phyloP scores from a whole-genome alignment of 2,888 invertebrate species.

The Parnassius mnemosyne region DNA sequence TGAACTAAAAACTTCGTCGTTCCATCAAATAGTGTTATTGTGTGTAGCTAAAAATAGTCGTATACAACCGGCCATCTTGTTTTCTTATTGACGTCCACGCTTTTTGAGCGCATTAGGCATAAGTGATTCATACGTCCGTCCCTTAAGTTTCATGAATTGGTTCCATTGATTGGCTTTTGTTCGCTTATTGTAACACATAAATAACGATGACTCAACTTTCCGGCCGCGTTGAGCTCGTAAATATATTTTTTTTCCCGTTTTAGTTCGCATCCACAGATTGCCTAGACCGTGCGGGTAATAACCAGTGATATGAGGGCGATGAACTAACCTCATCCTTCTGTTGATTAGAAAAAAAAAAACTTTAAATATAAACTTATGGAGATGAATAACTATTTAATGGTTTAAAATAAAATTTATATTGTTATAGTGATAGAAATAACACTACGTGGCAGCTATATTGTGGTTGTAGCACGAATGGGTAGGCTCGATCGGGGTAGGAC shows the following conservation, averaged over 20 bases:
- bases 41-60: no score
- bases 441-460: no score
- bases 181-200: slow-evolving; percentile 41
- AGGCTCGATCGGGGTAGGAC: no score
- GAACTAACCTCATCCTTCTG: not conserved
- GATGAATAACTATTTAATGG: no score
- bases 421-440: no score
- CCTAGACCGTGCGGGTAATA: not conserved
- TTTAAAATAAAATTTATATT: no score
- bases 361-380: no score
- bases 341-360: no score
- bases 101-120: slow-evolving; percentile 24
- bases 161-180: slow-evolving; percentile 50
- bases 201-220: slow-evolving; percentile 53
- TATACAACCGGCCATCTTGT: slow-evolving; percentile 13
- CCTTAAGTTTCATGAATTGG: slow-evolving; percentile 42
- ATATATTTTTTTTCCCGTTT: slow-evolving; percentile 29
- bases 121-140: slow-evolving; percentile 55
- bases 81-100: slow-evolving; percentile 12
- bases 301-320: not conserved
- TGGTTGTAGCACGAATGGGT: no score
- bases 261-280: slow-evolving; percentile 29
- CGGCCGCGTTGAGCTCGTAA: slow-evolving; percentile 38
- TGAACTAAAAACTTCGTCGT: no score
- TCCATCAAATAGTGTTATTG: no score